Evolutionary conservation across 2,797 vertebrate genomes (phyloP).

Genomic region (Neostethus bicornis): DNA sequence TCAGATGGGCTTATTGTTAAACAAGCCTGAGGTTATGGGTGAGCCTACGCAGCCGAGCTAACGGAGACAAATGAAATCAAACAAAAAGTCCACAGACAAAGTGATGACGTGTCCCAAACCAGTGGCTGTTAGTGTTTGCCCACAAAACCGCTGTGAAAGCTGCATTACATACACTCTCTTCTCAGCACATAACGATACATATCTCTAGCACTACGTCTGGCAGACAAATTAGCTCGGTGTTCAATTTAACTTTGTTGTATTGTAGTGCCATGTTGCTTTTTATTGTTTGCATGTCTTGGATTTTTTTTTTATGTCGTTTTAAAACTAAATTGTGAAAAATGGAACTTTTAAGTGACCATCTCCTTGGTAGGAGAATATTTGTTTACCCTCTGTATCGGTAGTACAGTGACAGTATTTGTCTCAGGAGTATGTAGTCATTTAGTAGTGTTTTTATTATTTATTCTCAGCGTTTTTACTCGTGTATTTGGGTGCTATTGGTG

Average conservation of each 20-base stretch:
- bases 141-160: conserved; percentile 45
- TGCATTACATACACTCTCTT: conserved; percentile 38
- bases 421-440: conserved; percentile 75
- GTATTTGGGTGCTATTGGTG: conserved; percentile 51
- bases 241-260: conserved; percentile 66
- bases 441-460: conserved; percentile 70
- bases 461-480: conserved; percentile 63
- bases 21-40: conserved; percentile 18
- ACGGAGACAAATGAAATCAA: conserved; percentile 15
- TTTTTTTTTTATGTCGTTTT: conserved; percentile 31
- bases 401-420: conserved; percentile 77
- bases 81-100: conserved; percentile 36
- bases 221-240: conserved; percentile 61
- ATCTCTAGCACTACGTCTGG: conserved; percentile 59
- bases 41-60: conserved; percentile 17
- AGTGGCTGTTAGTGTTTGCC: conserved; percentile 28
- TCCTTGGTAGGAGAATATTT: conserved; percentile 51
- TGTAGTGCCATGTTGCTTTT: conserved; percentile 68
- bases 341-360: conserved; percentile 41
- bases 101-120: conserved; percentile 35
- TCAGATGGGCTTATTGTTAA: conserved; percentile 32
- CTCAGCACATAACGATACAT: conserved; percentile 63
- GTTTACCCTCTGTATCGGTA: conserved; percentile 75
- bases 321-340: conserved; percentile 50
- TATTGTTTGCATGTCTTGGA: conserved; percentile 71